Conservation (phyloP, 2,797 vertebrate genomes). For the Spinibarbus caldwelli region DNA sequence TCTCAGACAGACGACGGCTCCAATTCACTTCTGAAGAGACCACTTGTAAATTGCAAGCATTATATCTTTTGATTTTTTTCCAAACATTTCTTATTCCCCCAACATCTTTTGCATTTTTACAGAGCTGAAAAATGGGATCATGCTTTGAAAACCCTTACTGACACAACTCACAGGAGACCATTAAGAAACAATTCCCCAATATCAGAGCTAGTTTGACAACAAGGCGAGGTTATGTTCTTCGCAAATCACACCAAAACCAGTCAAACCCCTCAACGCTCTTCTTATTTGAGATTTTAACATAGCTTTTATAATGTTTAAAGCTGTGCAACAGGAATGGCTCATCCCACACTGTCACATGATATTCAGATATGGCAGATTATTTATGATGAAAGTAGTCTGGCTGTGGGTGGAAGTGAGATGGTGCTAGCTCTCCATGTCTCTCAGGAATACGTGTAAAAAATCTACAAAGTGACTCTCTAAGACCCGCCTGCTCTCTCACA, state of each 20-base stretch:
- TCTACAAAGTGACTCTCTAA: conserved; percentile 46
- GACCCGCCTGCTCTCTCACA: conserved; percentile 45
- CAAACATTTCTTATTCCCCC: not conserved
- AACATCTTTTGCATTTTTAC: not conserved
- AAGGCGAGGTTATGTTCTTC: conserved; percentile 13
- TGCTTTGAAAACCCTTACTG: conserved; percentile 17
- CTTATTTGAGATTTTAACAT: conserved; percentile 65
- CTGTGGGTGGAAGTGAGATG: conserved; percentile 60
- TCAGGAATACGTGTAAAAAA: conserved; percentile 54
- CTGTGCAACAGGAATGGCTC: conserved; percentile 55
- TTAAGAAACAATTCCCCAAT: not conserved
- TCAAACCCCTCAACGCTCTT: conserved; percentile 38
- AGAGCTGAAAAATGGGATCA: not conserved
- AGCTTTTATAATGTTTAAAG: conserved; percentile 64
- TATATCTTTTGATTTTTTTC: not conserved
- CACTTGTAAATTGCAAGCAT: conserved; percentile 8
- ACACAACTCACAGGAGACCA: conserved; percentile 14
- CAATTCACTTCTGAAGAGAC: conserved; percentile 21
- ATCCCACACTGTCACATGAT: conserved; percentile 57
- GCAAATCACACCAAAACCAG: conserved; percentile 27
- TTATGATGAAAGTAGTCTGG: conserved; percentile 60
- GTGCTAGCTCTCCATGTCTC: conserved; percentile 48
- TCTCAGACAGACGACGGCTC: not conserved
- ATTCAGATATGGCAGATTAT: conserved; percentile 66
- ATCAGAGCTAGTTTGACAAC: conserved; percentile 12